Percentiles rank a stretch among this genome's conserved stretches.
Evolutionary conservation across 35 echinoderm and acorn worm genomes (phyloP).

Genomic region (Ophioderma brevispina): DNA sequence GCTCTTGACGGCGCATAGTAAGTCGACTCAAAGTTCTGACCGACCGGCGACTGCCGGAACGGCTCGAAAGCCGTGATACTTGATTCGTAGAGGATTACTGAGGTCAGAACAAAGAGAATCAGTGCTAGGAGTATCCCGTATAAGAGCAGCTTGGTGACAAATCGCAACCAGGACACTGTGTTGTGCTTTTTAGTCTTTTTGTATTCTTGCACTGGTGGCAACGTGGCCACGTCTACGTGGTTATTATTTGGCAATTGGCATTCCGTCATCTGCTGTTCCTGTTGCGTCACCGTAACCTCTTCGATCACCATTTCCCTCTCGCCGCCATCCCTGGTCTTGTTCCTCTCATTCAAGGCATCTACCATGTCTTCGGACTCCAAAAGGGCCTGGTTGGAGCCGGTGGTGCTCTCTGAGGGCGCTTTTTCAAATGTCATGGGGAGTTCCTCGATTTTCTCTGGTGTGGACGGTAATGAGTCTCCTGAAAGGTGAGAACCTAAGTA

Average conservation of each 20-base stretch:
- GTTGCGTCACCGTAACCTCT: background rate
- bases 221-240: background rate
- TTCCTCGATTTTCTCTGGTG: constrained; percentile 13
- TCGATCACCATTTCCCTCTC: background rate
- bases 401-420: constrained; percentile 36
- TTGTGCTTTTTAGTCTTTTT: background rate
- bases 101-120: background rate
- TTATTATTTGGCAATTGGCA: constrained; percentile 2
- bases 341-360: background rate
- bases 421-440: background rate
- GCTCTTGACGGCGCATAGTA: constrained; percentile 23
- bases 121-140: background rate
- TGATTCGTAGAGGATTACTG: constrained; percentile 18
- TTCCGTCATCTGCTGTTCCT: background rate
- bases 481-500: constrained; percentile 17
- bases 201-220: background rate
- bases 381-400: constrained; percentile 2
- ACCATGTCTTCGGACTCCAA: constrained; percentile 12
- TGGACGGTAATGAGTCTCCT: background rate
- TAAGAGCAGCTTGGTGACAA: background rate
- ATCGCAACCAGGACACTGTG: background rate
- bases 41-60: background rate
- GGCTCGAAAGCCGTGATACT: constrained; percentile 22
- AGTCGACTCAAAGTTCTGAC: constrained; percentile 6
- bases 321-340: background rate